Evolutionary conservation across 1,140 invertebrate species (phyloP), one percentile per base, ranked within the genome.

Genomic region (Eubasilissa regina): DNA sequence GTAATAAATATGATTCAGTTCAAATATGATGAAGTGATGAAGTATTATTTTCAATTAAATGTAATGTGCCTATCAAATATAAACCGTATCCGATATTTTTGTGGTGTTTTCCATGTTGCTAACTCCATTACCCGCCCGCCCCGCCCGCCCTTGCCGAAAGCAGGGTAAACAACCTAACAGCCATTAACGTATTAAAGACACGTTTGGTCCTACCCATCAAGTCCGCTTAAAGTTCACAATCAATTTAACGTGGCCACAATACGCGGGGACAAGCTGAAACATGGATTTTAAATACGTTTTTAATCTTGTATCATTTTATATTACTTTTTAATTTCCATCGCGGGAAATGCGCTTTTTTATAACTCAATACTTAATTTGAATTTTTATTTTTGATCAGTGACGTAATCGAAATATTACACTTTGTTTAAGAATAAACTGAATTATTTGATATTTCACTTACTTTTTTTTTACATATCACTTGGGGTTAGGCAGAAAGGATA

Each of bases 101-200:
- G 17, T 19, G 56, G 17, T 60, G 13, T 62, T 62, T 62, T 62
- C 58, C 25, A 8, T 8, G 58, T 25, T 25, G 25, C 58, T 35
- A 62, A 25, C 17, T 19, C 45, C 45, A 21, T 48, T 70, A 51
- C 19, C 66, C 25, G n/a, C 19, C 17, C 19, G 11, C 19, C 60
- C 25, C 9, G 9, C 60, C 6, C 25, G 19, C 19, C 60, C n/a
- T 13, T 13, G 45, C 66, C 45, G 25, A 21, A 15, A 12, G 17
- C 11, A 8, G 35, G 15, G 66, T 48, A 70, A 48, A 70, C 66
- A 70, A 70, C 66, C 56, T 55, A 55, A 74, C 70, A 47, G n/a
- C 70, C 70, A 74, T 74, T 74, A 74, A 74, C 25, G 70, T 74
- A 74, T 74, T 74, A 74, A 74, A 74, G 70, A 74, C 70, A 74